Evolutionary conservation across 1,140 invertebrate genomes (phyloP), one percentile per base, ranked within the genome.

Genomic region (Pseudomyrmex pallidus): DNA sequence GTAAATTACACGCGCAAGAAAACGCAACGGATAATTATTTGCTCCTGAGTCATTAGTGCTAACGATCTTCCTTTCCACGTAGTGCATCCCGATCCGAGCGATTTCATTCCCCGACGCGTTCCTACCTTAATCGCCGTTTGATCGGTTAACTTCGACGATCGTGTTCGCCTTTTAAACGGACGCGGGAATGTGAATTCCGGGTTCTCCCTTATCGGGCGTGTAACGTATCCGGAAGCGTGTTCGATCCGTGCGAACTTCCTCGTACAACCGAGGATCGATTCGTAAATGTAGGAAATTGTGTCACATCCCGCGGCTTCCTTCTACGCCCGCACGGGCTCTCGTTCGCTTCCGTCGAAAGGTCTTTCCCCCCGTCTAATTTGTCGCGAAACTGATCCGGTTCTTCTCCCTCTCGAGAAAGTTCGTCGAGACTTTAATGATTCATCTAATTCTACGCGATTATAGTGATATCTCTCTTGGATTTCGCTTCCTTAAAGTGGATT

Each of bases 1-100:
- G 67, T 77, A 70, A 84, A 77, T 84, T 78, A 76, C 57, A 17
- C 59, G 64, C 46, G 59, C 61, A 78, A 70, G 74, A 73, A 72
- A 62, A 74, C 68, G 74, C 54, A 56, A 50, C 25, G 62, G 85
- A 80, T 74, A 85, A 86, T 86, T 84, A 85, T 85, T 86, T 68
- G 74, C 20, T n/a, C 54, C 57, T 56, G 25, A 74, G 83, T 56
- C 74, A 80, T 84, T 80, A 85, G 62, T 68, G 85, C 74, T 85
- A 86, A 85, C 63, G 85, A 74, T 85, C 48, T 35, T n/a, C 12
- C 10, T 12, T 17, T 63, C 22, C 12, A 20, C 35, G 15, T 22
- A 59, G 25, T 22, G n/a, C 67, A 15, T 82, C 64, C 62, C 50
- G 66, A 59, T 70, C 61, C 56, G 13, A 44, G 59, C 78, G 54